phyloP scores from a whole-genome alignment of 2,888 invertebrate species.

The Drosophila subquinaria region DNA sequence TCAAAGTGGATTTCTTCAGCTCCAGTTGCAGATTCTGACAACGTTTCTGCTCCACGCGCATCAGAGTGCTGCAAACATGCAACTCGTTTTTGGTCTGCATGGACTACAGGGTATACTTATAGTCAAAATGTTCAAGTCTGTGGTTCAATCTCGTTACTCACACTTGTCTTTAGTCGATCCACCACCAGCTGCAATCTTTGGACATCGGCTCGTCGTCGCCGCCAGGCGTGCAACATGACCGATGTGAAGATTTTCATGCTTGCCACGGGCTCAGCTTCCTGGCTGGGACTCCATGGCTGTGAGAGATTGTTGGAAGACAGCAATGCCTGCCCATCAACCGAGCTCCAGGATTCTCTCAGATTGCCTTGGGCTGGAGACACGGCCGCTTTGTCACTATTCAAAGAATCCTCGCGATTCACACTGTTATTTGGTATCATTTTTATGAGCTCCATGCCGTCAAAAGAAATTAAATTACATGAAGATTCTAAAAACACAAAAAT shows the following conservation, averaged over 20 bases:
- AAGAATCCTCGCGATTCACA: background rate
- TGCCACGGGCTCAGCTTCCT: conserved; percentile 30
- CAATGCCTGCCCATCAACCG: conserved; percentile 1
- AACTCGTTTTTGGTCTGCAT: conserved; percentile 75
- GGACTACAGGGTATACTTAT: conserved; percentile 51
- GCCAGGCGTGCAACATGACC: conserved; percentile 83
- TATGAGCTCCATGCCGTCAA: conserved; percentile 16
- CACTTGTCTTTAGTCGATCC: conserved; percentile 62
- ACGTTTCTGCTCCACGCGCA: conserved; percentile 80
- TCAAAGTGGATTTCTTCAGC: conserved; percentile 63
- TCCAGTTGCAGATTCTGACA: conserved; percentile 78
- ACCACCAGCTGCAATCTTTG: conserved; percentile 61
- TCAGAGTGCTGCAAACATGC: conserved; percentile 75
- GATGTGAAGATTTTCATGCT: conserved; percentile 77
- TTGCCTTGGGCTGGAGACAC: background rate
- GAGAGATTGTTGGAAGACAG: background rate
- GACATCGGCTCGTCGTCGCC: conserved; percentile 77
- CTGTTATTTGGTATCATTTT: background rate
- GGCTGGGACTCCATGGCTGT: background rate
- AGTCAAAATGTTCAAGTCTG: background rate
- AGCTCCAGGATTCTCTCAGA: background rate
- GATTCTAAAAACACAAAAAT: conserved; percentile 26
- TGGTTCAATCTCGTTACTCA: conserved; percentile 40
- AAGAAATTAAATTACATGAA: background rate
- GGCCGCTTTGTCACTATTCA: background rate